Conservation (phyloP, 2,797 vertebrate genomes). For the Chrysocyon brachyurus region DNA sequence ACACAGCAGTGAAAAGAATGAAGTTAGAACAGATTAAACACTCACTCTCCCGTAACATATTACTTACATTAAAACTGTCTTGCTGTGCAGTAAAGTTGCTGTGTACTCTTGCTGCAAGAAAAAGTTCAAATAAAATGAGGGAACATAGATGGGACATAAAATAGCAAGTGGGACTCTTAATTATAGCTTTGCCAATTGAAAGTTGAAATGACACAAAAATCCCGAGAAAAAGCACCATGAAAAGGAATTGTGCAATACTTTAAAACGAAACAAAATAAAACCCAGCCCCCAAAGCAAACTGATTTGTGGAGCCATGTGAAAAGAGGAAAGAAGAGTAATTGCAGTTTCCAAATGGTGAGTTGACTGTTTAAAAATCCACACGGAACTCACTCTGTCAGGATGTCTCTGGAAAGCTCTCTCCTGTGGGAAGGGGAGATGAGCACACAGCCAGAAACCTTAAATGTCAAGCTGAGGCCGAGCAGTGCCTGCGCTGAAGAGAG, state of each 20-base stretch:
- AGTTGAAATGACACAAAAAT: conserved; percentile 63
- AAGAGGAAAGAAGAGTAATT: conserved; percentile 41
- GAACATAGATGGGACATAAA: conserved; percentile 14
- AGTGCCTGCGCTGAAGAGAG: neutral
- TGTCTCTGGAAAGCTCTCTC: neutral
- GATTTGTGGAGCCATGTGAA: conserved; percentile 47
- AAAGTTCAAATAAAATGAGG: conserved; percentile 53
- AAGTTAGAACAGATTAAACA: conserved; percentile 68
- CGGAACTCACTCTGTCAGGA: neutral
- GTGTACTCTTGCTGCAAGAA: conserved; percentile 48
- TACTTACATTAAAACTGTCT: conserved; percentile 55
- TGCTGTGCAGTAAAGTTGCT: neutral
- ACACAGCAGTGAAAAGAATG: conserved; percentile 54
- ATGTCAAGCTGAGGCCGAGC: conserved; percentile 56
- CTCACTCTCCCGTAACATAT: conserved; percentile 59
- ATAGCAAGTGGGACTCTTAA: conserved; percentile 53
- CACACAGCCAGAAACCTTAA: conserved; percentile 24
- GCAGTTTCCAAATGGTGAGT: neutral
- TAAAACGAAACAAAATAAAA: conserved; percentile 28
- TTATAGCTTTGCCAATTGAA: conserved; percentile 56
- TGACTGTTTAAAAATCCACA: conserved; percentile 21
- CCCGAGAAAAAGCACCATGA: conserved; percentile 38
- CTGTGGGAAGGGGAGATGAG: neutral
- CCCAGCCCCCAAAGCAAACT: neutral
- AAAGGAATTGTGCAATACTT: conserved; percentile 30